Base-by-base conservation (phyloP, 1,140 invertebrate species). In the Spodoptera frugiperda region DNA sequence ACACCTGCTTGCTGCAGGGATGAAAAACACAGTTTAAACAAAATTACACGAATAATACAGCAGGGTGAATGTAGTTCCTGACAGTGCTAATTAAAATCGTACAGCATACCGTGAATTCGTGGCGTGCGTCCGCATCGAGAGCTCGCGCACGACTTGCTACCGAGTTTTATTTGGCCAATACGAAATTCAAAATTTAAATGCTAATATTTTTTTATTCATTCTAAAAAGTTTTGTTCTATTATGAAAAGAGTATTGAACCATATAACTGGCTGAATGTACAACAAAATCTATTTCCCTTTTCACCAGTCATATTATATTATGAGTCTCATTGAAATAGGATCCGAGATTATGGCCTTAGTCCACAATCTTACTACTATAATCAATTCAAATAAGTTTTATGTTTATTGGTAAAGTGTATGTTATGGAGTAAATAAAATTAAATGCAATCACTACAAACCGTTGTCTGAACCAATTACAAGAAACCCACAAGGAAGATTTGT, bases 51-150 rank as follows among this genome's bases (percentile, higher is more conserved):
- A 76, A 30, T 70, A 76, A 76, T 54, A 12, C 73, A 14, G 49
- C 21, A 44, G 44, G 44, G 46, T 48, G 17, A 11, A 17, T 73
- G 54, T 17, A 63, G 70, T 73, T 73, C 15, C 68, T 67, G 70
- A 65, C 49, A 78, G 55, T 54, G 30, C 68, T 78, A 72, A 78
- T 78, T 78, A 78, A 78, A 78, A 78, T 78, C 54, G 76, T 71
- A 78, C 76, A 67, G 57, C 68, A 78, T 73, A 73, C 68, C 76
- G 76, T 78, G 61, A 78, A 78, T 65, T 44, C 48, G 57, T 55
- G 44, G 68, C 49, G 59, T 72, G 48, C 70, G 59, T 46, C 33
- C 67, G 51, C 57, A 48, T 15, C 55, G 53, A 70, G 67, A 46
- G 68, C 21, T 72, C 53, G 39, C 33, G 68, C 68, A 39, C 68